Base-by-base conservation (phyloP, 53 echinoderm and acorn worm genomes). In the Crossaster papposus region DNA sequence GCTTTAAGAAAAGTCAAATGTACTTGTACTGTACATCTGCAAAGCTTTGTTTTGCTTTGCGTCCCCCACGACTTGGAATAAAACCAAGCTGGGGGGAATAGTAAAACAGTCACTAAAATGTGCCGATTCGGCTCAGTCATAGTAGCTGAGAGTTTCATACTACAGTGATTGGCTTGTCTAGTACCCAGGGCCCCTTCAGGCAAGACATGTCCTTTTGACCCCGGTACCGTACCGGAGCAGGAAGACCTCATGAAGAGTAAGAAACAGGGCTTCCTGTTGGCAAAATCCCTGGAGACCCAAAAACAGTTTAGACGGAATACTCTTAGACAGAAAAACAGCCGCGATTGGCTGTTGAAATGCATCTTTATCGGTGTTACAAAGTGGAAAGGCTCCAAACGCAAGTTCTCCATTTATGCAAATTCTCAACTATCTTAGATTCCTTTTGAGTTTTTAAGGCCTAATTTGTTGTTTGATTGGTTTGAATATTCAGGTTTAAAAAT, bases 161-260 rank as follows among this genome's bases (percentile, higher is more conserved):
- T 68, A 68, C 68, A 68, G 68, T 68, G 24, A 68, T 26, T 17
- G 20, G 28, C 29, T 68, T 68, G 68, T 68, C 28, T 68, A 28
- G 28, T 26, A 11, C 28, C 28, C 22, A 23, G 11, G 28, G 68
- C 9, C 9, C 24, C 68, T 68, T 23, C 68, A 68, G 68, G 68
- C 13, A 36, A 74, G 18, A 3, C 23, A 44, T 70, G 84, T 84
- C 84, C 84, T 84, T 84, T 72, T 84, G 84, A 84, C 71, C 73
- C 33, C 30, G 28, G 26, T 18, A 4, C 70, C 35, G 36, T 32
- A 72, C 84, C 72, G 30, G 37, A 50, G 84, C 83, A 36, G 84
- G 51, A 84, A 51, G 84, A 50, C 30, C 54, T 53, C 72, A 84
- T 84, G 72, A 72, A 72, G 36, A 18, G 72, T 31, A 32, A 44